Base-by-base conservation (phyloP, 2,888 invertebrate species). In the Dione vanillae region DNA sequence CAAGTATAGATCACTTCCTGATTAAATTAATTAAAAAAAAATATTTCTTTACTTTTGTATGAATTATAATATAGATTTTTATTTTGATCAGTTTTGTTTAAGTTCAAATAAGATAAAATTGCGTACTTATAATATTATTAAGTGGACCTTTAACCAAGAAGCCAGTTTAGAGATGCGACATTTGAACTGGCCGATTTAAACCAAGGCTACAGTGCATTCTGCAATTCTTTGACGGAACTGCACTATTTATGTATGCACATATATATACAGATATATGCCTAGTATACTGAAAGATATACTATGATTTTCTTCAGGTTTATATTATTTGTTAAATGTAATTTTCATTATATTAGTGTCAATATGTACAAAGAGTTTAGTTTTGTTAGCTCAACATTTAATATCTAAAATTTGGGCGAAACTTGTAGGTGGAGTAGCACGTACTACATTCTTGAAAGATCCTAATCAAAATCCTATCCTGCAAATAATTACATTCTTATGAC, bases 131-230 rank as follows among this genome's bases (percentile, higher is more conserved):
- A 51, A 54, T 59, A 27, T 43, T 65, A 11, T 40, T 47, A 68
- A 62, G 62, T 47, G 41, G 47, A 65, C 51, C 27, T 52, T 49
- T 64, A 51, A 59, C 40, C n/a, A 58, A 67, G 52, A 59, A 71
- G 74, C 74, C 67, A 64, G 73, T 70, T 71, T 64, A 70, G 49
- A 47, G 47, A 59, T 66, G 69, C 82, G 84, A 82, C 81, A 85
- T 84, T 84, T 84, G 82, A 85, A 82, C 80, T 79, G 78, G 76
- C 69, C 73, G 66, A 67, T 71, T 75, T 73, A 67, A 73, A 61
- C 70, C 81, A 84, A 84, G 85, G 84, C 73, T 78, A 77, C 49
- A 62, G 78, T 75, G 78, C 78, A 78, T 78, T 73, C 76, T 79
- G 76, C 77, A 74, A 75, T 74, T 59, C 64, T 70, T 76, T 73